Percentiles rank a stretch among this genome's conserved stretches.
These are phyloP conservation scores for Heterodera schachtii DNA, from an alignment of 1,140 invertebrate species.

Conservation along the genomic window DNA sequence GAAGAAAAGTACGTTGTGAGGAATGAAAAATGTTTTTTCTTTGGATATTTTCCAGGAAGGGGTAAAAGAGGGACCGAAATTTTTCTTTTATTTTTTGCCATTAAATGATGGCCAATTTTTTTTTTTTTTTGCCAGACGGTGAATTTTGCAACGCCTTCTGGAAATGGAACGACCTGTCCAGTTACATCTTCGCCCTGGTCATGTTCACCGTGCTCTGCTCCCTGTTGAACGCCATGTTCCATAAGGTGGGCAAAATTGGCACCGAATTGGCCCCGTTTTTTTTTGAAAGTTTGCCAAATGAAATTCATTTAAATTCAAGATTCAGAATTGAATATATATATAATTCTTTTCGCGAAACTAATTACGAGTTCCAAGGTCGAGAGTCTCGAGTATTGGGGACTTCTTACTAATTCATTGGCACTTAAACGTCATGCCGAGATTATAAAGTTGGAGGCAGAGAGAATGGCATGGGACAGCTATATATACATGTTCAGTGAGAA, in stretches of 20 bases:
- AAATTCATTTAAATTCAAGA: neutral
- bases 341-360: no score
- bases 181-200: constrained; percentile 88
- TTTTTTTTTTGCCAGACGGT: constrained; percentile 54
- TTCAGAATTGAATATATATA: no score
- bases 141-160: constrained; percentile 79
- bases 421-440: no score
- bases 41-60: neutral
- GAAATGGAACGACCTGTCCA: constrained; percentile 97
- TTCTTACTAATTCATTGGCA: no score
- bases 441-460: no score
- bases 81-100: neutral
- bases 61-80: neutral
- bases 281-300: neutral
- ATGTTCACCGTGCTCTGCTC: constrained; percentile 81
- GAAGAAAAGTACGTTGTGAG: neutral
- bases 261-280: neutral
- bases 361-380: no score
- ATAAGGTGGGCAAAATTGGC: constrained; percentile 70
- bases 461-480: no score
- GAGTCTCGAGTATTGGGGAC: no score
- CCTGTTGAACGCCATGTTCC: constrained; percentile 82
- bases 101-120: neutral
- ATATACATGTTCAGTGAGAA: no score
- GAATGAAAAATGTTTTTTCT: constrained; percentile 8